Evolutionary conservation across 2,888 invertebrate genomes (phyloP), one percentile per base, ranked within the genome.

Genomic region (Tetragnatha montana): DNA sequence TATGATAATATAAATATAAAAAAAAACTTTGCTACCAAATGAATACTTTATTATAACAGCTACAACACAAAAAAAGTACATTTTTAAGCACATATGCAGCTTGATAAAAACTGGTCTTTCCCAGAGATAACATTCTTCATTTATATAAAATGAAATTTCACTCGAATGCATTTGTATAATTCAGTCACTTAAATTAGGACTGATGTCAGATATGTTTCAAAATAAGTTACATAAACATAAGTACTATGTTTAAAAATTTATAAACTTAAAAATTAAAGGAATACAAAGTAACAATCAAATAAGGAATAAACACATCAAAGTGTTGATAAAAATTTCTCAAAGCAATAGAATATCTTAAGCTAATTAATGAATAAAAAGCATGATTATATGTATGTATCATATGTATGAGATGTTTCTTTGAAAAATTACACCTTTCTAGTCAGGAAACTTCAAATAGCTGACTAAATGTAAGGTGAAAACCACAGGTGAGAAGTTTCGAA

Each of bases 381-480:
- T 4, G 35, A 35, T n/a, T 35, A 35, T 35, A 35, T 35, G 35
- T 35, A 35, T 35, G n/a, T n/a, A n/a, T n/a, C n/a, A n/a, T n/a
- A n/a, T n/a, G n/a, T n/a, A n/a, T n/a, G n/a, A n/a, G 12, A 60
- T 60, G 60, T 60, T 60, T 12, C 60, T 8, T 60, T 8, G 60
- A 60, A 60, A 60, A 60, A 60, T 60, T 60, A 60, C 60, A 60
- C 17, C 60, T 8, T 60, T 19, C 73, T 19, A 73, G 21, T 73
- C 21, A 19, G 35, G 35, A 35, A 12, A 73, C 19, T 73, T 73
- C 19, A 73, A 73, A 60, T 19, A 73, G 35, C 19, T 22, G 73
- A 73, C 73, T 73, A 73, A 73, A 73, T 73, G 73, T 19, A 12
- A 73, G 12, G 73, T 73, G 7, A 73, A 73, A 73, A 19, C 21